Conservation (phyloP, 2,888 invertebrate species). For the Cerastis leucographa region DNA sequence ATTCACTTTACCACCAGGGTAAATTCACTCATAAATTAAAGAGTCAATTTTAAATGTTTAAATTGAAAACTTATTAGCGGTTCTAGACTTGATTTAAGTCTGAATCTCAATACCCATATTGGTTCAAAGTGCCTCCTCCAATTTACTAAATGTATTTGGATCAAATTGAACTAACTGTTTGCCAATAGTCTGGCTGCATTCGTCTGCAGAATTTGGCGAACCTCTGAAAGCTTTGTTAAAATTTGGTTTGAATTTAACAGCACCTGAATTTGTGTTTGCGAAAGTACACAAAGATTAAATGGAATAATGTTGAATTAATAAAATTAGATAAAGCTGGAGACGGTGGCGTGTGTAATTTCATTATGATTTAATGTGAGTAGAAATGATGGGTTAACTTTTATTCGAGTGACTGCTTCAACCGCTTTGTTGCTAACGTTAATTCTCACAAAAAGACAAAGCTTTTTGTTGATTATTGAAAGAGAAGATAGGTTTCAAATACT, state of each 20-base stretch:
- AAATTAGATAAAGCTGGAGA: not conserved
- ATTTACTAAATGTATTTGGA: constrained; percentile 55
- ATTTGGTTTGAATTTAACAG: constrained; percentile 54
- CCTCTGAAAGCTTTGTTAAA: constrained; percentile 65
- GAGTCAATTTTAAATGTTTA: not conserved
- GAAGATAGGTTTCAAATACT: not conserved
- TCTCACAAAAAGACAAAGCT: not conserved
- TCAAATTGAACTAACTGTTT: constrained; percentile 67
- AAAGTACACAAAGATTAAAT: constrained; percentile 42
- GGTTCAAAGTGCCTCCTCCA: constrained; percentile 39
- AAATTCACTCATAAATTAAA: no score
- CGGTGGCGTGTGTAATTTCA: not conserved
- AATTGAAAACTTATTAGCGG: not conserved
- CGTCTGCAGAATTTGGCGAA: constrained; percentile 62
- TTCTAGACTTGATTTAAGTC: not conserved
- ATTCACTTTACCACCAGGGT: no score
- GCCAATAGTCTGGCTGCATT: constrained; percentile 66
- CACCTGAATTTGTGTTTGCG: constrained; percentile 44
- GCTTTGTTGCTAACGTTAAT: not conserved
- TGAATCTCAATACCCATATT: constrained; percentile 28
- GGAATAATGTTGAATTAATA: constrained; percentile 23
- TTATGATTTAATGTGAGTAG: not conserved
- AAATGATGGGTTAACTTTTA: not conserved
- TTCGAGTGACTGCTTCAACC: not conserved
- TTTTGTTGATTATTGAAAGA: not conserved